Percentiles rank a stretch among this genome's conserved stretches.
phyloP scores from a whole-genome alignment of 2,888 invertebrate genomes.

The Seladonia tumulorum region DNA sequence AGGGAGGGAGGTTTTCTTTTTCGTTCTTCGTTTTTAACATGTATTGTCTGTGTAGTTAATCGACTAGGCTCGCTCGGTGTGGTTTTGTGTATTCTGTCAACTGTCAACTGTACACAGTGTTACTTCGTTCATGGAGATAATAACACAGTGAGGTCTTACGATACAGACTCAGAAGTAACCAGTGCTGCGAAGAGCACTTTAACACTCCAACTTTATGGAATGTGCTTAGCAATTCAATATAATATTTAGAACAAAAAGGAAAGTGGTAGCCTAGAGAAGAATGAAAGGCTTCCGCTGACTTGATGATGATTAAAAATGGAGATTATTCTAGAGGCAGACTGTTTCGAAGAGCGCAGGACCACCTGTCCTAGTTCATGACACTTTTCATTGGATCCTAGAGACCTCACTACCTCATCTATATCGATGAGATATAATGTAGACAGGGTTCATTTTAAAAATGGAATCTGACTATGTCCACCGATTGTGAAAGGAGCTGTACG shows the following conservation, averaged over 20 bases:
- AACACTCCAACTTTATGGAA: neutral
- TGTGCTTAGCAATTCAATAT: neutral
- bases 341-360: neutral
- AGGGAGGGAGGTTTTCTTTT: conserved; percentile 69
- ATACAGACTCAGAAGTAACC: neutral
- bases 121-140: neutral
- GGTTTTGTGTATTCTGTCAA: neutral
- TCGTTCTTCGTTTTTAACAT: conserved; percentile 79
- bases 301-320: neutral
- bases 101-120: neutral
- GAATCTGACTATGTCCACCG: neutral
- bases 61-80: conserved; percentile 8
- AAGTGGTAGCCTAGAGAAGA: neutral
- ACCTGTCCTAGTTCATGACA: neutral
- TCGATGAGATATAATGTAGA: neutral
- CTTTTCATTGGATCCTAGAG: neutral
- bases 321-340: neutral
- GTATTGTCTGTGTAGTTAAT: conserved; percentile 72
- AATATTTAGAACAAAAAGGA: neutral
- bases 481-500: neutral
- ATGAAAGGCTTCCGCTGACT: neutral
- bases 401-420: neutral
- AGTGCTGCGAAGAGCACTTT: neutral
- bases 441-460: neutral
- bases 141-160: neutral